Conservation (phyloP, 2,797 vertebrate genomes). For the Betta splendens region DNA sequence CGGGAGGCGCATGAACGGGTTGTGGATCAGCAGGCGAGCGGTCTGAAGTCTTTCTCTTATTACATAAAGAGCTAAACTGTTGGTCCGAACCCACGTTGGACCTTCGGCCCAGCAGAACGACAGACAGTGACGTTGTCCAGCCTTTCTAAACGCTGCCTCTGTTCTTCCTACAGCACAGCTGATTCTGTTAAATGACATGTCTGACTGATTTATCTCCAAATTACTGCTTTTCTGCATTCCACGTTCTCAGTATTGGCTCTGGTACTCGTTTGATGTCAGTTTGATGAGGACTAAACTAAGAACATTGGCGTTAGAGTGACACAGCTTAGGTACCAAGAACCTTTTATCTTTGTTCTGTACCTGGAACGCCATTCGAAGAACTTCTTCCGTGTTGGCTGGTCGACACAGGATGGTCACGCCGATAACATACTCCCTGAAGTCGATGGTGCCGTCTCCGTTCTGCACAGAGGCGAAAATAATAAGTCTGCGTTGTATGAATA, state of each 20-base stretch:
- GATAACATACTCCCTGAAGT: conserved; percentile 99
- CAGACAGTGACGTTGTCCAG: conserved; percentile 65
- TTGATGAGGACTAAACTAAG: too few species aligned
- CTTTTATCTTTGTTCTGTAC: too few species aligned
- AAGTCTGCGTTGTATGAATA: too few species aligned
- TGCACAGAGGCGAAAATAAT: conserved; percentile 67
- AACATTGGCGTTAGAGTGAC: too few species aligned
- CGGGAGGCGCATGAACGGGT: too few species aligned
- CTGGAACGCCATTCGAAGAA: conserved; percentile 93
- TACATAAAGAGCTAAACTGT: conserved; percentile 15
- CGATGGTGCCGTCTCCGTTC: conserved; percentile 94
- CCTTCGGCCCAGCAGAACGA: conserved; percentile 33
- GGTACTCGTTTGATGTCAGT: too few species aligned
- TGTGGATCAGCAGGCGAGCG: not conserved
- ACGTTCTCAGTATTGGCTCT: too few species aligned
- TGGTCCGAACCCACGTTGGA: conserved; percentile 44
- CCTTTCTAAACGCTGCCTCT: conserved; percentile 43
- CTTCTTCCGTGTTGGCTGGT: conserved; percentile 94
- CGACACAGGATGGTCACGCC: conserved; percentile 94
- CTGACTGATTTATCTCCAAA: not conserved
- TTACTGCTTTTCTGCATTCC: not conserved
- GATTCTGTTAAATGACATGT: conserved; percentile 14
- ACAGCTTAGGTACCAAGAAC: too few species aligned
- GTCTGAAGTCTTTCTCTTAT: too few species aligned
- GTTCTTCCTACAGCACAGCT: conserved; percentile 30